These are phyloP conservation scores for Ryuthela nishihirai DNA, from an alignment of 2,888 invertebrate species.

Conservation along the genomic window DNA sequence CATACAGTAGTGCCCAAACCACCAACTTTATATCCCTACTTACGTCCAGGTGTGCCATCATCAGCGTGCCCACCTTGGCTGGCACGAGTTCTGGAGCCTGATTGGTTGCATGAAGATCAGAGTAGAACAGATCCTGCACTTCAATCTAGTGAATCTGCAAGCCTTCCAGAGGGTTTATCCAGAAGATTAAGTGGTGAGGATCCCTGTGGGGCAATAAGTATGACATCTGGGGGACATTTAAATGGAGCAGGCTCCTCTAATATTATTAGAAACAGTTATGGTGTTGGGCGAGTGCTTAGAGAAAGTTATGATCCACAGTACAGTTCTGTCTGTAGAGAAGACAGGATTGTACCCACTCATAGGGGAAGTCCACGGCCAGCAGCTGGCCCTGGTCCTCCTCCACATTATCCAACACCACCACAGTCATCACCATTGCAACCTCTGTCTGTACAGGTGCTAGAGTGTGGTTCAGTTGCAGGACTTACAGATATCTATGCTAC, in stretches of 20 bases:
- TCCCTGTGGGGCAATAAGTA: slow-evolving; percentile 15
- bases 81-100: slow-evolving; percentile 21
- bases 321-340: slow-evolving; percentile 11
- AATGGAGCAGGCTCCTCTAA: slow-evolving; percentile 29
- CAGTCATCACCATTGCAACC: slow-evolving; percentile 38
- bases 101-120: slow-evolving; percentile 24
- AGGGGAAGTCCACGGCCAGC: slow-evolving; percentile 30
- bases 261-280: slow-evolving; percentile 6
- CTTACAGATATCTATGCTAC: slow-evolving; percentile 22
- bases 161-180: slow-evolving; percentile 18
- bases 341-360: slow-evolving; percentile 16
- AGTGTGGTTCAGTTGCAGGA: slow-evolving; percentile 18
- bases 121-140: slow-evolving; percentile 2
- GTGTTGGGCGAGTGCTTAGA: slow-evolving; percentile 6
- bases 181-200: slow-evolving; percentile 16
- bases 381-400: slow-evolving; percentile 29
- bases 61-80: slow-evolving; percentile 25
- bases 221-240: slow-evolving; percentile 10
- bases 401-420: slow-evolving; percentile 37
- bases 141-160: slow-evolving; percentile 7
- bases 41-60: slow-evolving; percentile 8
- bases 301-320: slow-evolving; percentile 18
- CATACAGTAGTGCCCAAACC: slow-evolving; percentile 25
- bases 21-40: slow-evolving; percentile 24
- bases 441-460: slow-evolving; percentile 13